Base-by-base conservation (phyloP, 2,797 vertebrate species). In the Crocidura indochinensis region DNA sequence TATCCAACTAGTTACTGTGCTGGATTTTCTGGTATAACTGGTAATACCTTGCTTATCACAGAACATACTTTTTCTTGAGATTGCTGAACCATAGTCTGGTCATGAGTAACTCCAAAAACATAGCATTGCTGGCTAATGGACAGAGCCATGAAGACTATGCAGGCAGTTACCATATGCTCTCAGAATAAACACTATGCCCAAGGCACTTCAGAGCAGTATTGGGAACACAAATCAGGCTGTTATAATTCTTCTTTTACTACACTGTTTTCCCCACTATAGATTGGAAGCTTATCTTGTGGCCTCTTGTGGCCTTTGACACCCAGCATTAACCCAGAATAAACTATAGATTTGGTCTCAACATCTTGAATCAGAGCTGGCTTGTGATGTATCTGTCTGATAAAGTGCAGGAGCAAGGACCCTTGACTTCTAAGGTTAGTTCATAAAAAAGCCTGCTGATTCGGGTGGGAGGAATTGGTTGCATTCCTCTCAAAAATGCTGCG, bases 11-110 rank as follows among this genome's bases (percentile, higher is more conserved):
- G 26, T n/a, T 53, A 64, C 46, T 47, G 31, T 69, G 27, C 88
- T 71, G 68, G 84, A 38, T 92, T 91, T 94, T 92, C 96, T 85
- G 87, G 90, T 85, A 51, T 19, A 46, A 65, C 76, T 11, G 73
- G 90, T 64, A 92, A 91, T 15, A 7, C 22, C 22, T 71, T n/a
- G 84, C 60, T 79, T 79, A 73, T 92, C 75, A 22, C 4, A 1
- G 6, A 38, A 44, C 20, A 31, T 38, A 38, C 38, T 38, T 38
- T 38, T 56, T 79, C 64, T 71, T 4, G 15, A 81, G 76, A 85
- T 38, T 3, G 27, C 49, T 44, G 26, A 12, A 38, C 24, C 65
- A 6, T 68, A 29, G 65, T 26, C 15, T 69, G 84, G 75, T 38
- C 64, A 64, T 10, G 53, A 24, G 51, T n/a, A 44, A 77, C 19